Conservation (phyloP, 2,797 vertebrate genomes). For the Spatula versicolor region DNA sequence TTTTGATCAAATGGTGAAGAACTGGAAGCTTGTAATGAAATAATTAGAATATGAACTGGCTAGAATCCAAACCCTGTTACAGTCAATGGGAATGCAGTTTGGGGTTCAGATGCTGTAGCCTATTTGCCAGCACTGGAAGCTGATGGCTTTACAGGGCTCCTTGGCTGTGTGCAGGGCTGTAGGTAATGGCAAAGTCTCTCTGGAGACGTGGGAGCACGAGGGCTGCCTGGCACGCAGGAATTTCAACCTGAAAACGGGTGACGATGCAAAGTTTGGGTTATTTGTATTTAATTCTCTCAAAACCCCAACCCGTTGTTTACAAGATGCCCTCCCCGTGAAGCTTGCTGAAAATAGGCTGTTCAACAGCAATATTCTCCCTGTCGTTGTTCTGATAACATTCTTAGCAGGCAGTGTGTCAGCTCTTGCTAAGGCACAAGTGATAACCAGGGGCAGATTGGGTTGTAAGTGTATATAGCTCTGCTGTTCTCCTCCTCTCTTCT, state of each 20-base stretch:
- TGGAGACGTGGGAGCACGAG: neutral
- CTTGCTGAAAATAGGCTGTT: conserved; percentile 8
- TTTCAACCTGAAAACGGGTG: neutral
- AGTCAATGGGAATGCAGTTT: neutral
- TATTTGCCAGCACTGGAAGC: neutral
- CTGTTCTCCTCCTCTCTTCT: conserved; percentile 13
- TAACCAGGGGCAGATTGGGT: conserved; percentile 40
- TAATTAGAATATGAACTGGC: neutral
- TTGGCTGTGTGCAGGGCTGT: fast-evolving
- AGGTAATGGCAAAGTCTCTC: neutral
- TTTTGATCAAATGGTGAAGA: neutral
- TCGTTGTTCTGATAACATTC: neutral
- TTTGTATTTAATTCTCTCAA: neutral
- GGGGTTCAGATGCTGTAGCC: neutral
- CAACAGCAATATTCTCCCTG: neutral
- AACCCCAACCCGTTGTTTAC: neutral
- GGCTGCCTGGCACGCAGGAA: neutral
- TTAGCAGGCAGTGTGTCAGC: conserved; percentile 32
- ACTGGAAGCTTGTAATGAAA: neutral
- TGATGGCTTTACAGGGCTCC: neutral
- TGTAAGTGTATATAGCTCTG: conserved; percentile 13
- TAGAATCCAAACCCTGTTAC: neutral
- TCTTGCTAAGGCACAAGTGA: conserved; percentile 34
- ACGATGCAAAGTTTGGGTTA: neutral
- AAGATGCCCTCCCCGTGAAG: neutral